A percentile compares a stretch with the other conserved stretches of the same genome.
These are phyloP conservation scores for Manis pentadactyla DNA, from an alignment of 2,797 vertebrate species.

Conservation along the genomic window DNA sequence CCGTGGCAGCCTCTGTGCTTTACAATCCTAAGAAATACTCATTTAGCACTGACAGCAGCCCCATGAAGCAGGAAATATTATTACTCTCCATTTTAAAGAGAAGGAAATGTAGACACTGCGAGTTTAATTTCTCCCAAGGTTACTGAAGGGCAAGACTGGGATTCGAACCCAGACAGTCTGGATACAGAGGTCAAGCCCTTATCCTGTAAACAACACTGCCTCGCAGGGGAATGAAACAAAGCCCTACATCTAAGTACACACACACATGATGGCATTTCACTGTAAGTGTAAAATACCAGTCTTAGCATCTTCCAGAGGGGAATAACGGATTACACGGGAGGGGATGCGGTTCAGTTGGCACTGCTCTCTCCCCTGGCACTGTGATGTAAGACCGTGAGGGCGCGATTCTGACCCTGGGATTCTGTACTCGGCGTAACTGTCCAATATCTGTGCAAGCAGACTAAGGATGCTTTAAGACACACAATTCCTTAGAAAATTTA, in stretches of 20 bases:
- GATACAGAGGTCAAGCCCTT: background rate
- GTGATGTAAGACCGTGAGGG: background rate
- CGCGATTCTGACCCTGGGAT: background rate
- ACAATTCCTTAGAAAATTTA: background rate
- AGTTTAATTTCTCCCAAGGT: background rate
- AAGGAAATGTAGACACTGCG: background rate
- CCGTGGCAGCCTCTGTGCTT: too few relatives aligned
- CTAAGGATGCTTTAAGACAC: conserved; percentile 1
- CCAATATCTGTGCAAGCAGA: background rate
- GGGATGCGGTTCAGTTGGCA: background rate
- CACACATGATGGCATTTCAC: background rate
- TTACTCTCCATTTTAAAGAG: background rate
- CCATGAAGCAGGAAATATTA: background rate
- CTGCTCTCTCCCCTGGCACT: background rate
- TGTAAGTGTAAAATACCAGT: background rate
- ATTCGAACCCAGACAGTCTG: background rate
- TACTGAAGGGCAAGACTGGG: background rate
- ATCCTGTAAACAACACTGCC: background rate
- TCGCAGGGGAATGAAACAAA: background rate
- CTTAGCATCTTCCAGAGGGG: background rate
- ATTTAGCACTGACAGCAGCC: background rate
- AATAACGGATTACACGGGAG: background rate
- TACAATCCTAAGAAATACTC: background rate
- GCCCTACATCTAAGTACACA: background rate
- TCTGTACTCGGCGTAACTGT: background rate